phyloP scores from a whole-genome alignment of 2,888 invertebrate genomes.

The Carcina quercana region DNA sequence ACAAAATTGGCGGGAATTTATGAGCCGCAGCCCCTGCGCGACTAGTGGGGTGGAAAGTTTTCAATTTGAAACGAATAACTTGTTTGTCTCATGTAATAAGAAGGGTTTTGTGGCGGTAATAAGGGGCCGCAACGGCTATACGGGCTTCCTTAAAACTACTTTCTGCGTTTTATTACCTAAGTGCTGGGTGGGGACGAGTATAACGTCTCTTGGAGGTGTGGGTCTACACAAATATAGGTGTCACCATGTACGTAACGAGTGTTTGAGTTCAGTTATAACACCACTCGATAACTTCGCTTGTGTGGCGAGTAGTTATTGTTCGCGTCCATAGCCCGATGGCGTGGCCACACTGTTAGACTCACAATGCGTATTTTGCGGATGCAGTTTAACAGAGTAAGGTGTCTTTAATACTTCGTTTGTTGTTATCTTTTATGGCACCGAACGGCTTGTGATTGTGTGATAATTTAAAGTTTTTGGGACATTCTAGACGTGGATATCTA shows the following conservation, averaged over 20 bases:
- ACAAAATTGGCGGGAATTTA: conserved; percentile 74
- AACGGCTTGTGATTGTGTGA: too few species aligned
- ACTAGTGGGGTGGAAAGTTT: conserved; percentile 73
- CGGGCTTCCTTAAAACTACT: conserved; percentile 69
- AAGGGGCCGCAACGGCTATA: conserved; percentile 63
- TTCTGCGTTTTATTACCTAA: conserved; percentile 69
- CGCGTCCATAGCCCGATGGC: too few species aligned
- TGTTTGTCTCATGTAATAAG: conserved; percentile 71
- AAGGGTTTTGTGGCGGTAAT: conserved; percentile 64
- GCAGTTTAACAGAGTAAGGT: too few species aligned
- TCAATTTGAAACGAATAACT: conserved; percentile 74
- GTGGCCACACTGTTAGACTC: too few species aligned
- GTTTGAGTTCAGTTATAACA: too few species aligned
- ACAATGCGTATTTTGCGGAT: too few species aligned
- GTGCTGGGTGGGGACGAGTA: conserved; percentile 52
- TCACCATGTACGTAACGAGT: conserved; percentile 12
- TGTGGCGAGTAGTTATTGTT: too few species aligned
- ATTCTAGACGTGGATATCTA: too few species aligned
- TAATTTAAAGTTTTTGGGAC: too few species aligned
- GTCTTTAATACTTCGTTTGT: too few species aligned
- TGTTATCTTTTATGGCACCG: too few species aligned
- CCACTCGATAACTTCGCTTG: too few species aligned
- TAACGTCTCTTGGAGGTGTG: conserved; percentile 17
- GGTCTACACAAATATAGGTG: conserved; percentile 5
- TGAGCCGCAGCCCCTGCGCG: conserved; percentile 61